A percentile compares a stretch with the other conserved stretches of the same genome.
phyloP scores from a whole-genome alignment of 2,797 vertebrate genomes.

The Podarcis lilfordi region DNA sequence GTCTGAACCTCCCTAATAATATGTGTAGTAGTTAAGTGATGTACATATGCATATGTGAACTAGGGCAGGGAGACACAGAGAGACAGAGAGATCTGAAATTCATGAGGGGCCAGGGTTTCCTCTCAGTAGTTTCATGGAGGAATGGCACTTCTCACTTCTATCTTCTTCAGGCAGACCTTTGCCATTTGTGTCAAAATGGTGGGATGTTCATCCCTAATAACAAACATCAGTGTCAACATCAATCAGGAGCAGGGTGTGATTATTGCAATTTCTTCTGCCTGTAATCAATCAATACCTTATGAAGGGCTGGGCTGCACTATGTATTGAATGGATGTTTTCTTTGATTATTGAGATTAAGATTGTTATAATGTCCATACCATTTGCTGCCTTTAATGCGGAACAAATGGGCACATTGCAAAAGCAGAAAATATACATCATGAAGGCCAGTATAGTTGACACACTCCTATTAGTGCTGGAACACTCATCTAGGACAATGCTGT shows the following conservation, averaged over 20 bases:
- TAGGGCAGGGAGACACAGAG: too few species aligned
- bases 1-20: too few species aligned
- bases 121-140: too few species aligned
- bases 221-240: background rate
- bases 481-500: conserved; percentile 11
- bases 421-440: background rate
- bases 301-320: background rate
- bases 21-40: too few species aligned
- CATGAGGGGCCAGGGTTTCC: too few species aligned
- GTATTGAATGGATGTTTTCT: background rate
- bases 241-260: background rate
- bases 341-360: background rate
- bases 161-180: background rate
- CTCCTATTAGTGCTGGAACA: conserved; percentile 3
- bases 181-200: background rate
- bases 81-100: too few species aligned
- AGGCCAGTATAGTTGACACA: background rate
- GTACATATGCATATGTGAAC: too few species aligned
- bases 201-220: background rate
- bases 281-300: background rate
- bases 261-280: background rate
- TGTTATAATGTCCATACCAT: background rate
- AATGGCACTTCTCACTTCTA: too few species aligned
- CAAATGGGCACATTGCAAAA: background rate
- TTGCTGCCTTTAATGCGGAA: background rate